Base-by-base conservation (phyloP, 2,888 invertebrate species). In the Acanthosepion lycidas region DNA sequence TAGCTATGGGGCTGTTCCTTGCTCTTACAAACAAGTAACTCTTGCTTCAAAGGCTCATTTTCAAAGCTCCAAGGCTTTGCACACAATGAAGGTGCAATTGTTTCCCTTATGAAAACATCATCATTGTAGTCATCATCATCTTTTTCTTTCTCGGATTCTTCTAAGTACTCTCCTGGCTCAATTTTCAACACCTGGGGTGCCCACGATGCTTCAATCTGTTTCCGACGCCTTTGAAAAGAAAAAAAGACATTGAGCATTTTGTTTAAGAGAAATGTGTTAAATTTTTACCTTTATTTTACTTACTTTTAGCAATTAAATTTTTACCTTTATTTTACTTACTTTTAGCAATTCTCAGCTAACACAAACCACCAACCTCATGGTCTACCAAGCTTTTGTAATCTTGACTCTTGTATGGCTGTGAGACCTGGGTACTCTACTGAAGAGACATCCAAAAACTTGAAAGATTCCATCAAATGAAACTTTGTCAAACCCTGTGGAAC, bases 141-240 rank as follows among this genome's bases (percentile, higher is more conserved):
- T 28, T 95, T 94, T 20, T 95, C 95, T 3, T 95, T 95, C 12
- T 95, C 95, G 3, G 95, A 95, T 15, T 96, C 96, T 64, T 95
- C 95, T 28, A 91, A 94, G 5, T 95, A 94, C 33, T 95, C 96
- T 94, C 96, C 96, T 95, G 96, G 96, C 94, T 96, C 96, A 94
- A 97, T 96, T 8, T 95, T 95, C 53, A 97, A 95, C 33, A 97
- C 96, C 95, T 97, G 97, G 6, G 97, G 97, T 12, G 96, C 97
- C 94, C 96, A 95, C 1, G 95, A 95, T 33, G 95, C 96, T 33
- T 96, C 94, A n/a, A 97, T 96, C 91, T 96, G 95, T 51, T 96
- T 95, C 96, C 96, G 96, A 94, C 96, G 95, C 95, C 97, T 97
- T 49, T 28, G 91, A 42, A 49, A 42, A n/a, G 15, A 95, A 91